Evolutionary conservation across 53 echinoderm and acorn worm genomes (phyloP), one percentile per base, ranked within the genome.

Genomic region (Zoroaster sp.): DNA sequence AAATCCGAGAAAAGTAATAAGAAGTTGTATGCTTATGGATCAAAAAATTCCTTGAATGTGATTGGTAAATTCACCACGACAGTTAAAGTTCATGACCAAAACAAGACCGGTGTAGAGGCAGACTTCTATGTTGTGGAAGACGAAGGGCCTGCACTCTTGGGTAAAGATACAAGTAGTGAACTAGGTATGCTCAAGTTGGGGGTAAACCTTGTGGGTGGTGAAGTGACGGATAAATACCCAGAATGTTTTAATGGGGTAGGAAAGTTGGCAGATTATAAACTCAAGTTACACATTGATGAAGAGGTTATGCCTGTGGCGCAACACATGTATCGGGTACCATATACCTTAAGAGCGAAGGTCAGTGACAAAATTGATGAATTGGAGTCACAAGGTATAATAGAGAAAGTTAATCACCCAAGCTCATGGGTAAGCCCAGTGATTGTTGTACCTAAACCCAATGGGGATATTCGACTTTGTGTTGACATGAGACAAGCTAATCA

Each of bases 381-480:
- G 17, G 87, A 87, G 18, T 9, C 55, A 21, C 43, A 2, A 18
- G 20, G 40, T 35, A 83, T 90, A 13, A 90, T 83, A 37, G 66
- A 82, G 63, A 76, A 70, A 40, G 69, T 89, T 3, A 67, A 89
- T 21, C 69, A 80, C 4, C 78, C 76, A 8, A 89, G 42, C 30
- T 80, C 35, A 23, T 89, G 89, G 78, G 77, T 77, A 15, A 77
- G 77, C 40, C 89, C 72, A 45, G 78, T 89, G 6, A 78, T 89
- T 28, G 74, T 90, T 39, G 88, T 77, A n/a, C 88, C 88, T 0
- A 88, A 90, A 45, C 83, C 83, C 3, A 83, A 90, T 83, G 83
- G 75, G 0, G 66, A 82, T 35, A 73, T 90, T 32, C 32, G 75
- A 3, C 59, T 90, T 8, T 90, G 88, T 28, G 88, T 88, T 25